Conservation (phyloP, 2,113 vertebrate genomes). For the Australoheros scitulus region DNA sequence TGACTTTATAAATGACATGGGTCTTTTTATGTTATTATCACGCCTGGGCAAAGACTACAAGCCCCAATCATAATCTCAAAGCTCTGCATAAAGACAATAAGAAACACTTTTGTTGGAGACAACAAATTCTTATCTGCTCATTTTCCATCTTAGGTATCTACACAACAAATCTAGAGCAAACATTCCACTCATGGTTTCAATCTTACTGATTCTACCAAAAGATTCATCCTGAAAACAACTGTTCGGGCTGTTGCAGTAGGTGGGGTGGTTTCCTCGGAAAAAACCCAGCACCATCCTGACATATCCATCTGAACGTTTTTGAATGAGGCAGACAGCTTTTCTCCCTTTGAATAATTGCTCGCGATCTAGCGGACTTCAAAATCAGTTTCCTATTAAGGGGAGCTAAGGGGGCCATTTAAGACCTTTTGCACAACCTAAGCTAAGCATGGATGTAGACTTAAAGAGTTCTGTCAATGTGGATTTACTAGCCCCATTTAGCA, state of each 20-base stretch:
- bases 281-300: not conserved
- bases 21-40: not conserved
- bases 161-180: not conserved
- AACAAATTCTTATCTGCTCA: not conserved
- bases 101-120: not conserved
- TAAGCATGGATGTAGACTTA: not conserved
- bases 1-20: not conserved
- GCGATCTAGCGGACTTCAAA: not conserved
- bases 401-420: not conserved
- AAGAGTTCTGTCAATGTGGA: not conserved
- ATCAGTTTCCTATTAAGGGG: not conserved
- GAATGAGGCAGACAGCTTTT: not conserved
- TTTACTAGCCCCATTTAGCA: not conserved
- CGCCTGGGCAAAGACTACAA: not conserved
- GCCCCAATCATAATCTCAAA: not conserved
- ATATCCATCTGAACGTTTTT: not conserved
- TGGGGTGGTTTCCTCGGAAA: not conserved
- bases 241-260: not conserved
- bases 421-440: conserved; percentile 8
- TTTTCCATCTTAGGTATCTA: not conserved
- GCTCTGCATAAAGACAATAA: not conserved
- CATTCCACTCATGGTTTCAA: conserved; percentile 11
- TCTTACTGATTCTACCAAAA: not conserved
- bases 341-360: not conserved
- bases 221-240: conserved; percentile 20